phyloP scores from a whole-genome alignment of 2,113 vertebrate genomes.

The Poicephalus meyeri region DNA sequence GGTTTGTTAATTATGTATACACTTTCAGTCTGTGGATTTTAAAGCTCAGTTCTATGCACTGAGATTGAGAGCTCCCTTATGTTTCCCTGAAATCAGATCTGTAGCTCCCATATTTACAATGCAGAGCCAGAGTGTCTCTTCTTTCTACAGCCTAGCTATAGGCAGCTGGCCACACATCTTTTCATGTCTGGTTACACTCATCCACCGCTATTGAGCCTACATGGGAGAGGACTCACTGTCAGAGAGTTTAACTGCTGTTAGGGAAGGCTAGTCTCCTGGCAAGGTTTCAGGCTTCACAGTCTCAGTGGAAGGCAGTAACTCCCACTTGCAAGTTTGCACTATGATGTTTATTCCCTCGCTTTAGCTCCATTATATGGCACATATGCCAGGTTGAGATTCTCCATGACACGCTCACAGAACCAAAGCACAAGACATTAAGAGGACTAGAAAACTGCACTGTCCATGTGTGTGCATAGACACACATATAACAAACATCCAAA shows the following conservation, averaged over 20 bases:
- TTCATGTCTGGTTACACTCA: not conserved
- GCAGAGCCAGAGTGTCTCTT: not conserved
- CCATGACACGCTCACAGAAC: rapidly evolving
- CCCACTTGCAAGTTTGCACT: not conserved
- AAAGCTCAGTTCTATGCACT: not conserved
- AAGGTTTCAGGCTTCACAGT: not conserved
- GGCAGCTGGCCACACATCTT: not conserved
- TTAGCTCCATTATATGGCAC: not conserved
- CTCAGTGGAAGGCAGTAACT: not conserved
- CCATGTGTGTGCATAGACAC: rapidly evolving
- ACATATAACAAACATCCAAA: not conserved
- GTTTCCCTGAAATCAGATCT: not conserved
- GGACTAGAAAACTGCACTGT: not conserved
- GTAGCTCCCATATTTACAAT: not conserved
- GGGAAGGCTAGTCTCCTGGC: not conserved
- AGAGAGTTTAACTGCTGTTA: not conserved
- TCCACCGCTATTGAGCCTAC: not conserved
- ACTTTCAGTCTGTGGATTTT: not conserved
- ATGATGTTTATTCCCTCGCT: not conserved
- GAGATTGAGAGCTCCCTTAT: not conserved
- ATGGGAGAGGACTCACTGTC: not conserved
- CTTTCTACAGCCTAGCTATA: not conserved
- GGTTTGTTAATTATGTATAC: not conserved
- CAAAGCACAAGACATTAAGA: not conserved
- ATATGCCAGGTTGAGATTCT: not conserved